These are phyloP conservation scores for Lates calcarifer DNA, from an alignment of 2,113 vertebrate species.

Conservation along the genomic window DNA sequence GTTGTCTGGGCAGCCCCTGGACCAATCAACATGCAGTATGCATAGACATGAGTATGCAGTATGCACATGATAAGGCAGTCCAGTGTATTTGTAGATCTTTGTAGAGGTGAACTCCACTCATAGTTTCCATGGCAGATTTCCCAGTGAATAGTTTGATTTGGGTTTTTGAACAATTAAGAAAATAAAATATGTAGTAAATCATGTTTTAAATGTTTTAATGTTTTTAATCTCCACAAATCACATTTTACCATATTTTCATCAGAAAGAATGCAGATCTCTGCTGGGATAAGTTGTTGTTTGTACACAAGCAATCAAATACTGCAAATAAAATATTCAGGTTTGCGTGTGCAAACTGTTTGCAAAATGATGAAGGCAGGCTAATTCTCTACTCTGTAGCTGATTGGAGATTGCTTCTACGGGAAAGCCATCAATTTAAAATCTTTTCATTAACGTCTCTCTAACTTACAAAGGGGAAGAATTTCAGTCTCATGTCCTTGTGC, in stretches of 20 bases:
- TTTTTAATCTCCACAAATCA: not conserved
- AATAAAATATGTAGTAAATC: not conserved
- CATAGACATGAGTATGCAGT: not conserved
- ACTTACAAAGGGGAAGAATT: slow-evolving; percentile 1
- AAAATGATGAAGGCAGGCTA: not conserved
- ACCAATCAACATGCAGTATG: not conserved
- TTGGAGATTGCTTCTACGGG: not conserved
- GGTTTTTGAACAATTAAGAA: not conserved
- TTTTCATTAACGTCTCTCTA: slow-evolving; percentile 10
- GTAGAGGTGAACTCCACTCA: not conserved
- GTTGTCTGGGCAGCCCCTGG: not conserved
- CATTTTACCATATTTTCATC: not conserved
- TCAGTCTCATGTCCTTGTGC: not conserved
- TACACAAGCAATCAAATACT: not conserved
- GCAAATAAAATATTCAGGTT: not conserved
- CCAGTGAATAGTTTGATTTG: not conserved
- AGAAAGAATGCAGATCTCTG: not conserved
- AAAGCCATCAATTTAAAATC: not conserved
- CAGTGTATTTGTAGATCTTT: not conserved
- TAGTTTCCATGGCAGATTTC: slow-evolving; percentile 31
- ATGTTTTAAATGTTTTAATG: not conserved
- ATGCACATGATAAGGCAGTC: not conserved
- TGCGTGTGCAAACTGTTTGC: not conserved
- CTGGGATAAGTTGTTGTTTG: not conserved
- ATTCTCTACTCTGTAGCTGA: not conserved